Base-by-base conservation (phyloP, 2,888 invertebrate genomes). In the Drosophila infuscata region DNA sequence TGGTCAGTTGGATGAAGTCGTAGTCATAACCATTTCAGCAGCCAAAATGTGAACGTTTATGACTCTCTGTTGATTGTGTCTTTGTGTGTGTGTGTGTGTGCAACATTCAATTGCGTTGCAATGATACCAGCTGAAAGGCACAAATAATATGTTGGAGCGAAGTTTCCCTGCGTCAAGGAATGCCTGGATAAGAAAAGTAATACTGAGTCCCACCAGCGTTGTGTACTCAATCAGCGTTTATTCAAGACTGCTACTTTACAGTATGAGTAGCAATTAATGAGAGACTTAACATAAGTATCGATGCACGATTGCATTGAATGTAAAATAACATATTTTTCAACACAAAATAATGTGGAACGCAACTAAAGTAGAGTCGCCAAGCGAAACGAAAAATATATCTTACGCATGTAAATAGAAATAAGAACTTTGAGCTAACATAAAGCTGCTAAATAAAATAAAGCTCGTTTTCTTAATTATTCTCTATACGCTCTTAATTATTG, bases 41-140 rank as follows among this genome's bases (percentile, higher is more conserved):
- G 76, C 81, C 74, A 81, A 84, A 84, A 85, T 84, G 85, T 79
- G 70, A 64, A 76, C 84, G 81, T 83, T 86, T 79, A 86, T 79
- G 74, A 71, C 56, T 60, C 49, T 57, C 65, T 61, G 51, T 33
- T 60, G 64, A 68, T 49, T 56, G 51, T 35, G 15, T 20, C 5
- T 32, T 17, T 33, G 12, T 32, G 12, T n/a, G 15, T n/a, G 29
- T n/a, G 29, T 54, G 36, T 46, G 29, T 36, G 9, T n/a, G 35
- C 20, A 65, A 20, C 35, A 58, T 66, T 74, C 75, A 76, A 70
- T 74, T 70, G 75, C 43, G 48, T 63, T n/a, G 7, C 35, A 75
- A 72, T 75, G 80, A 79, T 75, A 77, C 43, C 9, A 32, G 70
- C 25, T 57, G 56, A 49, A 49, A 36, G 46, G 8, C 1, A 12